Evolutionary conservation across 2,888 invertebrate species (phyloP).

Genomic region (Dryococelus australis): DNA sequence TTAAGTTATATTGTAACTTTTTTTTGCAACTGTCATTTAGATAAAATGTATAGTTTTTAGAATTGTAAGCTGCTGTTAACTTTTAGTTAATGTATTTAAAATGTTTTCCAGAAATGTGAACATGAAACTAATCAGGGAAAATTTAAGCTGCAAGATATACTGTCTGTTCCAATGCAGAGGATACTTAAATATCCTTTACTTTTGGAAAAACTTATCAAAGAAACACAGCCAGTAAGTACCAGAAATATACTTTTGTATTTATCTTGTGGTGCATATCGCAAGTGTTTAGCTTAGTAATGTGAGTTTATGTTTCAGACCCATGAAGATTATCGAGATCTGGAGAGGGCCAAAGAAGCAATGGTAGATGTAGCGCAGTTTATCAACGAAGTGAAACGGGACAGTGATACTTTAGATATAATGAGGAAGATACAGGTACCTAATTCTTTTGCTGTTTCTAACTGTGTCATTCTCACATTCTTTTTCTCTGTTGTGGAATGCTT

Average conservation of each 20-base stretch:
- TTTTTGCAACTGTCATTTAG: too few species aligned
- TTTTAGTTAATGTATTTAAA: too few species aligned
- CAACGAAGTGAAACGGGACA: constrained; percentile 97
- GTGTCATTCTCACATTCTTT: too few species aligned
- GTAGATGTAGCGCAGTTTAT: constrained; percentile 96
- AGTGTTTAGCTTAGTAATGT: background rate
- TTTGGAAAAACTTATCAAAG: constrained; percentile 86
- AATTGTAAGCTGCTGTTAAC: too few species aligned
- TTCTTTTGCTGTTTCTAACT: constrained; percentile 30
- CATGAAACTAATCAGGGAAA: constrained; percentile 93
- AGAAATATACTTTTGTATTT: background rate
- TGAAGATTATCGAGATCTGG: constrained; percentile 83
- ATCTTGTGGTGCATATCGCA: too few species aligned
- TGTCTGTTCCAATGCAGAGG: constrained; percentile 98
- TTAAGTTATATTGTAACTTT: too few species aligned
- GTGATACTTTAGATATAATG: constrained; percentile 89
- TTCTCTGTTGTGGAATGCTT: too few species aligned
- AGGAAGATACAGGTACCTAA: constrained; percentile 81
- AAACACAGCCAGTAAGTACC: constrained; percentile 76
- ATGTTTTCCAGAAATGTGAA: constrained; percentile 80
- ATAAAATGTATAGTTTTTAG: too few species aligned
- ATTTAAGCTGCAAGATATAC: constrained; percentile 92
- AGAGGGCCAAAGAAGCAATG: constrained; percentile 93
- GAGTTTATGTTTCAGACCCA: constrained; percentile 65
- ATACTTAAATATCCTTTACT: constrained; percentile 96